phyloP scores from a whole-genome alignment of 2,113 vertebrate species.

The Lampris megalopsis region DNA sequence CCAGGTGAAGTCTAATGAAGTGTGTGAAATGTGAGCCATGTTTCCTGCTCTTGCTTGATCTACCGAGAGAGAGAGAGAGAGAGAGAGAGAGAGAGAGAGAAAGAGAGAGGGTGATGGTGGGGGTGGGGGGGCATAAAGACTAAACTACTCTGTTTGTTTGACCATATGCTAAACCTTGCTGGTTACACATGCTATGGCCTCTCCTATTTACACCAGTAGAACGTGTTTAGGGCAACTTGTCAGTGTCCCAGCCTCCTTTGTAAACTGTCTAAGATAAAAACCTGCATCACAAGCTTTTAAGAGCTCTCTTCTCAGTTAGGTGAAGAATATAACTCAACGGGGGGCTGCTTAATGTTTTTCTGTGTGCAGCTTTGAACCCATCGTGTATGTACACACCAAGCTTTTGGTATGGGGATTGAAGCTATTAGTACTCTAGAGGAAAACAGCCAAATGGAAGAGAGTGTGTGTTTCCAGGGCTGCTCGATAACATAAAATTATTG shows the following conservation, averaged over 20 bases:
- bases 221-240: neutral
- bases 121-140: too few relatives aligned
- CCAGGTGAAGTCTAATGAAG: slow-evolving; percentile 12
- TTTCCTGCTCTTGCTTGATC: slow-evolving; percentile 26
- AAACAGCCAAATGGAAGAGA: neutral
- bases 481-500: too few relatives aligned
- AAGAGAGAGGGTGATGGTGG: too few relatives aligned
- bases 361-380: neutral
- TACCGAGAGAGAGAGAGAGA: neutral
- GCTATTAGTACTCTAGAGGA: neutral
- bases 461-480: neutral
- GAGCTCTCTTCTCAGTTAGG: neutral
- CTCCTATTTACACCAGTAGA: neutral
- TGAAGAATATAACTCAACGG: neutral
- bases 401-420: neutral
- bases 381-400: neutral
- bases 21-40: slow-evolving; percentile 52
- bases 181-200: neutral
- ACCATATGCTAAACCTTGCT: too few relatives aligned
- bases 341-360: neutral
- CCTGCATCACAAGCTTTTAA: neutral
- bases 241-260: neutral
- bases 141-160: too few relatives aligned
- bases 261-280: neutral
- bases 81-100: too few relatives aligned